phyloP scores from a whole-genome alignment of 2,113 vertebrate species.

The Sigmodon hispidus region DNA sequence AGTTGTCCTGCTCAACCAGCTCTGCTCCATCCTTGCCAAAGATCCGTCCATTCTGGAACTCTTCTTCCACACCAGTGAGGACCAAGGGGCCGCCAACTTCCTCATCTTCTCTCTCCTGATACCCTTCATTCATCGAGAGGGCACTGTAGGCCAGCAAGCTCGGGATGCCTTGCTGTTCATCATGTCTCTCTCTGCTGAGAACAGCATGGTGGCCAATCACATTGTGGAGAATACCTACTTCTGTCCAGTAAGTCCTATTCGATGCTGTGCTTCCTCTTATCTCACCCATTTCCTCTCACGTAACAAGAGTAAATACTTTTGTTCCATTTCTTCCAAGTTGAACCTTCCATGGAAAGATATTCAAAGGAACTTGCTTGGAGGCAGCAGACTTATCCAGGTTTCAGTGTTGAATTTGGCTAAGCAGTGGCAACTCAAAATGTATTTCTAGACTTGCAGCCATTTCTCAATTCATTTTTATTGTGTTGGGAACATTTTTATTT shows the following conservation, averaged over 20 bases:
- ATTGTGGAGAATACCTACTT: slow-evolving; percentile 97
- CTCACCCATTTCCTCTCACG: not conserved
- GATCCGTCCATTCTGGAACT: slow-evolving; percentile 96
- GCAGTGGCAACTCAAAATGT: not conserved
- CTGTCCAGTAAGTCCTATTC: slow-evolving; percentile 92
- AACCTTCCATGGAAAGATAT: not conserved
- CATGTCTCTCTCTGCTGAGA: slow-evolving; percentile 97
- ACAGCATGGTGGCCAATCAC: slow-evolving; percentile 92
- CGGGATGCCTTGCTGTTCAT: slow-evolving; percentile 96
- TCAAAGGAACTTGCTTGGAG: slow-evolving; percentile 19
- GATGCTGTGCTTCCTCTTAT: not conserved
- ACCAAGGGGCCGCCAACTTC: slow-evolving; percentile 98
- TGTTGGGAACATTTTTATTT: slow-evolving; percentile 36
- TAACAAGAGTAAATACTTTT: not conserved
- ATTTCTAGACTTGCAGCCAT: not conserved
- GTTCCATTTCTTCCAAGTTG: slow-evolving; percentile 22
- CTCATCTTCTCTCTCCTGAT: slow-evolving; percentile 98
- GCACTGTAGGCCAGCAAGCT: slow-evolving; percentile 95
- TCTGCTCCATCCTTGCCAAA: slow-evolving; percentile 96
- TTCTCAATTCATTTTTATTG: slow-evolving; percentile 46
- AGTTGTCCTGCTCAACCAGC: slow-evolving; percentile 94
- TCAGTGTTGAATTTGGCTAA: not conserved
- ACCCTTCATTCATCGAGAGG: slow-evolving; percentile 97
- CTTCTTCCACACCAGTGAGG: slow-evolving; percentile 98
- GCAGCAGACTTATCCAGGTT: not conserved